Percentiles rank a stretch among this genome's conserved stretches.
Conservation (phyloP, 2,888 invertebrate species). For the Drosophila niveifrons region DNA sequence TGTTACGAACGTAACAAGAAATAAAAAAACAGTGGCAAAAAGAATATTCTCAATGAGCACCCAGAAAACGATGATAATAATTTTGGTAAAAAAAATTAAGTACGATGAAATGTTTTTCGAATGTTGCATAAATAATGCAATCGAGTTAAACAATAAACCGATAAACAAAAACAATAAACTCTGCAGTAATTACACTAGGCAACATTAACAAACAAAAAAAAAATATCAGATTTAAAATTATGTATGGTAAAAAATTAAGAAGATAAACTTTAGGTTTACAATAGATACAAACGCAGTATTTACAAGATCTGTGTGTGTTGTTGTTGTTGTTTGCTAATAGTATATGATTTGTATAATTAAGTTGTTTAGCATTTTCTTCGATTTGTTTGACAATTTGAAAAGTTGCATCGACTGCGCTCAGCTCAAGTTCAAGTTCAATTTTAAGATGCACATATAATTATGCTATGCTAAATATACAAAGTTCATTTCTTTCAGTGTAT, state of each 20-base stretch:
- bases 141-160: conserved; percentile 56
- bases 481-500: background rate
- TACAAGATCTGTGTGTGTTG: conserved; percentile 50
- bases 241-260: conserved; percentile 17
- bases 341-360: conserved; percentile 25
- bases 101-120: conserved; percentile 37
- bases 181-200: conserved; percentile 31
- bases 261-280: conserved; percentile 14
- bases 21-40: conserved; percentile 17
- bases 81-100: conserved; percentile 63
- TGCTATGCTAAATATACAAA: conserved; percentile 23
- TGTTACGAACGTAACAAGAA: conserved; percentile 6
- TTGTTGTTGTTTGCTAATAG: conserved; percentile 24
- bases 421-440: conserved; percentile 13
- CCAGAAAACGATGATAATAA: conserved; percentile 22
- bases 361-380: conserved; percentile 19
- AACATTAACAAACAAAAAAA: conserved; percentile 50
- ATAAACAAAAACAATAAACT: conserved; percentile 50
- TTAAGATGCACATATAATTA: conserved; percentile 16
- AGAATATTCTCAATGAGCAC: conserved; percentile 40
- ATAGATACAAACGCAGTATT: conserved; percentile 57
- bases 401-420: conserved; percentile 49
- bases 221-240: conserved; percentile 6
- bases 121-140: conserved; percentile 21
- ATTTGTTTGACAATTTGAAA: conserved; percentile 47